phyloP scores from a whole-genome alignment of 2,888 invertebrate species.

The Monoplex corrugatus region DNA sequence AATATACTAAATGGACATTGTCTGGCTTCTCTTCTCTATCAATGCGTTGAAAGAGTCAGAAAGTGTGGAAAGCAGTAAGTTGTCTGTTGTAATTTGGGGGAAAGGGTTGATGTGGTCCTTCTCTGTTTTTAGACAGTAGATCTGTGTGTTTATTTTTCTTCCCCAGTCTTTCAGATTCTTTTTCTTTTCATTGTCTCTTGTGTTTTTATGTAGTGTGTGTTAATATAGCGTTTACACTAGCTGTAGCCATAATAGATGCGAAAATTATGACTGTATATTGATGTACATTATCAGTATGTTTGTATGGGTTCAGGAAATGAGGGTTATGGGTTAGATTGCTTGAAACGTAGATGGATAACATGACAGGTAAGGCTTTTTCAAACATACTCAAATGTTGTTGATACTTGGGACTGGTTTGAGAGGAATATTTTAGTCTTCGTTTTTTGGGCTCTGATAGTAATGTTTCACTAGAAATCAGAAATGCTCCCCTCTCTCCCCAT shows the following conservation, averaged over 20 bases:
- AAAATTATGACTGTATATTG: not conserved
- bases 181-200: not conserved
- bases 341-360: too few relatives aligned
- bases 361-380: too few relatives aligned
- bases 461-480: too few relatives aligned
- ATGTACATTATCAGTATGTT: not conserved
- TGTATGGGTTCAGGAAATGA: not conserved
- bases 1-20: too few relatives aligned
- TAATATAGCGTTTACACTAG: not conserved
- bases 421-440: too few relatives aligned
- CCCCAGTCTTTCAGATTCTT: not conserved
- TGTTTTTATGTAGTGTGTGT: not conserved
- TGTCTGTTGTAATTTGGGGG: conserved; percentile 12
- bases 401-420: too few relatives aligned
- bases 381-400: too few relatives aligned
- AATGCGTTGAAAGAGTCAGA: not conserved
- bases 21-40: too few relatives aligned
- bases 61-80: not conserved
- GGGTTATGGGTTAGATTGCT: conserved; percentile 13
- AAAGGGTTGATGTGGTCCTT: not conserved
- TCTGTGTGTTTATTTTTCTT: not conserved
- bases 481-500: too few relatives aligned
- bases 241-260: not conserved
- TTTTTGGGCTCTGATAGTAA: too few relatives aligned
- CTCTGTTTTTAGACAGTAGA: not conserved